These are phyloP conservation scores for Psilopsiagon aymara DNA, from an alignment of 2,113 vertebrate genomes.

Conservation along the genomic window DNA sequence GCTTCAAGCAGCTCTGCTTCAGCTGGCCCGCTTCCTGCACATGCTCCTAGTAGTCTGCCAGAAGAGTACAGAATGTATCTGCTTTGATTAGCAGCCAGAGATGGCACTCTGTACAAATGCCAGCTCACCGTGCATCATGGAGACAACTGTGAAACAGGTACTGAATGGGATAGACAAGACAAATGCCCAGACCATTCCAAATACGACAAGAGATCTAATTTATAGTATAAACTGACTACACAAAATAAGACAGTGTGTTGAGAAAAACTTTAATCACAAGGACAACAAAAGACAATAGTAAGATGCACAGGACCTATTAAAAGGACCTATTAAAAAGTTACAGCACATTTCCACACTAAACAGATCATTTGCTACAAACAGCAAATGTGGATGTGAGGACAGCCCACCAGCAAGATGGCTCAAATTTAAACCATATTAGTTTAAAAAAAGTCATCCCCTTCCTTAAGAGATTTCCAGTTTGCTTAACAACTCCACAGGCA, in stretches of 20 bases:
- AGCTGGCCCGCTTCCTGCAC: not conserved
- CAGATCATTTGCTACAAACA: not conserved
- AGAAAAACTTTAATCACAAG: not conserved
- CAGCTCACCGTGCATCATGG: not conserved
- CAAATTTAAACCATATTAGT: not conserved
- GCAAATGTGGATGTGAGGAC: not conserved
- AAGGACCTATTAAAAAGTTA: not conserved
- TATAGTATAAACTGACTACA: not conserved
- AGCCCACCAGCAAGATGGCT: not conserved
- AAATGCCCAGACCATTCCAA: not conserved
- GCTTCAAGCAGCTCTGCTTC: not conserved
- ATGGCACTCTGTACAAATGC: not conserved
- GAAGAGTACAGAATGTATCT: not conserved
- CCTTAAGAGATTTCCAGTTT: not conserved
- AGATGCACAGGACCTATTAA: not conserved
- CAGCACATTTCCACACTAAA: not conserved
- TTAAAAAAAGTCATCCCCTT: not conserved
- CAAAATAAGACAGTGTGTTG: not conserved
- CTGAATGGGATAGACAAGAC: not conserved
- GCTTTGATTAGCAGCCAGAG: not conserved
- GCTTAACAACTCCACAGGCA: not conserved
- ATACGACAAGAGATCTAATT: not conserved
- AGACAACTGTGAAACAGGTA: not conserved
- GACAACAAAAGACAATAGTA: not conserved
- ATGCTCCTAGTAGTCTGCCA: not conserved